phyloP scores from a whole-genome alignment of 2,888 invertebrate species.

The Drosophila subquinaria region DNA sequence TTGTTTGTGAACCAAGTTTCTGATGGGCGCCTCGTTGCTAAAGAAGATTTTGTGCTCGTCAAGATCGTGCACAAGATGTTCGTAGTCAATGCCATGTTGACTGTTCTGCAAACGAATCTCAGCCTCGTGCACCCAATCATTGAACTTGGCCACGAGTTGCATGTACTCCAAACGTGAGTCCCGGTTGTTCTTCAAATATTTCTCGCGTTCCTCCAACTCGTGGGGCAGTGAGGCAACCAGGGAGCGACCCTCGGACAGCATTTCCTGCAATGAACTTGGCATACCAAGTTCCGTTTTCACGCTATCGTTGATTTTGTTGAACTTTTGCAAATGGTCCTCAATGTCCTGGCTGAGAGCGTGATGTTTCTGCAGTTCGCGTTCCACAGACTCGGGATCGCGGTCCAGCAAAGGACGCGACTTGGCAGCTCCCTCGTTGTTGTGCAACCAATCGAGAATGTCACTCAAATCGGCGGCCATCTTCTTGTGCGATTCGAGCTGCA shows the following conservation, averaged over 20 bases:
- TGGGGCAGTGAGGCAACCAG: slow-evolving; percentile 91
- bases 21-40: slow-evolving; percentile 91
- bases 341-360: slow-evolving; percentile 89
- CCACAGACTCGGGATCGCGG: slow-evolving; percentile 92
- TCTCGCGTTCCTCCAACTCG: slow-evolving; percentile 92
- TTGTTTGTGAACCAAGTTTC: slow-evolving; percentile 92
- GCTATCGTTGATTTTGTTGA: slow-evolving; percentile 90
- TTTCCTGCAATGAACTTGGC: slow-evolving; percentile 92
- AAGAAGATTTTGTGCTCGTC: slow-evolving; percentile 96
- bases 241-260: slow-evolving; percentile 93
- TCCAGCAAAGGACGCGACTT: slow-evolving; percentile 93
- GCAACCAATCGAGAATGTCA: slow-evolving; percentile 93
- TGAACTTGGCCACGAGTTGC: slow-evolving; percentile 91
- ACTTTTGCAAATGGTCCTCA: slow-evolving; percentile 89
- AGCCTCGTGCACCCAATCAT: slow-evolving; percentile 94
- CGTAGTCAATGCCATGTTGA: slow-evolving; percentile 95
- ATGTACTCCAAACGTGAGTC: slow-evolving; percentile 92
- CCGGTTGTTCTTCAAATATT: slow-evolving; percentile 92
- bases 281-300: slow-evolving; percentile 91
- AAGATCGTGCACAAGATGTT: slow-evolving; percentile 92
- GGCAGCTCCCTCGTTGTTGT: slow-evolving; percentile 92
- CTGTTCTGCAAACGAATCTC: slow-evolving; percentile 91
- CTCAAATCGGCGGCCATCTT: slow-evolving; percentile 94
- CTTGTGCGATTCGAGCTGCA: slow-evolving; percentile 94
- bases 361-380: slow-evolving; percentile 92